A percentile compares a stretch with the other conserved stretches of the same genome.
Conservation (phyloP, 2,888 invertebrate species). For the Galeopsomyia nigrocyanea region DNA sequence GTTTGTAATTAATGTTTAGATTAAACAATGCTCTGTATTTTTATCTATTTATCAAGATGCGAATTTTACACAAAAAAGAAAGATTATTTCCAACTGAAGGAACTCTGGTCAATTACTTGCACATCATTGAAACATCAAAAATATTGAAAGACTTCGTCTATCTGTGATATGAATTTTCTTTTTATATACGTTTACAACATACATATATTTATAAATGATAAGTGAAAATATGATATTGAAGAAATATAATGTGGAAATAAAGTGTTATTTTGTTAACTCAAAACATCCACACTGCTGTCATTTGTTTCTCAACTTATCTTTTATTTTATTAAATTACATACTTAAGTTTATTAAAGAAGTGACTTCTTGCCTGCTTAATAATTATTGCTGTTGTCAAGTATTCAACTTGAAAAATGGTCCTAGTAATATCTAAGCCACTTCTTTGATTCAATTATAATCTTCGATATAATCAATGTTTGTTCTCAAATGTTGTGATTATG, state of each 20-base stretch:
- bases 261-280: slow-evolving; percentile 40
- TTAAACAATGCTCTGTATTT: slow-evolving; percentile 7
- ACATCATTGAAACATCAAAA: too few relatives aligned
- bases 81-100: slow-evolving; percentile 1
- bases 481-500: background rate
- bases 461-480: too few relatives aligned
- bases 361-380: background rate
- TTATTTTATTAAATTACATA: slow-evolving; percentile 23
- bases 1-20: slow-evolving; percentile 6
- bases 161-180: slow-evolving; percentile 26
- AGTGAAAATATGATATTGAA: slow-evolving; percentile 40
- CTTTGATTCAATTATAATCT: background rate
- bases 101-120: too few relatives aligned
- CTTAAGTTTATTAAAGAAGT: background rate
- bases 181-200: background rate
- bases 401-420: too few relatives aligned
- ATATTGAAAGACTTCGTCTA: background rate
- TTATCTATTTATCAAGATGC: too few relatives aligned
- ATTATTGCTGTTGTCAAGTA: background rate
- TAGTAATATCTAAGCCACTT: background rate
- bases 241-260: slow-evolving; percentile 44
- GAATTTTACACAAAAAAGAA: background rate
- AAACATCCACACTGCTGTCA: slow-evolving; percentile 43
- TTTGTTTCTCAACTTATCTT: slow-evolving; percentile 42
- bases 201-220: slow-evolving; percentile 37